Evolutionary conservation across 2,888 invertebrate species (phyloP), one percentile per base, ranked within the genome.

Genomic region (Lithodes maja): DNA sequence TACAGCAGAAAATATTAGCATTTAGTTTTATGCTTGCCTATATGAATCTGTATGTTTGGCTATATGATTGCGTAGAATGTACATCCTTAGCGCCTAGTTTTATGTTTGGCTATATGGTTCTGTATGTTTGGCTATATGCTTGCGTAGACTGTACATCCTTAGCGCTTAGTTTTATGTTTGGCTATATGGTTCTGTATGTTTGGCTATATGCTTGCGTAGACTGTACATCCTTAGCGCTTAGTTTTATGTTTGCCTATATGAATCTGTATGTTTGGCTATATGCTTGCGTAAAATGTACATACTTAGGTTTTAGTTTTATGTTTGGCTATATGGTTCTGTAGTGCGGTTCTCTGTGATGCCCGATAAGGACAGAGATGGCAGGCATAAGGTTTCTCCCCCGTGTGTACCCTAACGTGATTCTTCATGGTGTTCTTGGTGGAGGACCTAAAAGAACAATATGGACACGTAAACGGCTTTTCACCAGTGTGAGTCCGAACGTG

Each of bases 341-440:
- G 52, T 3, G 81, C 80, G 61, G 86, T 81, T 33, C 86, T 15
- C 50, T 86, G 82, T 3, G 82, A 80, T 15, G 86, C 86, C 3
- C 86, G 86, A 53, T 86, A 86, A 3, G 71, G 71, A 71, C 71
- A 71, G n/a, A 71, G 17, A n/a, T 12, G 15, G n/a, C 71, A 71
- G 71, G 71, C 12, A 17, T 71, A 71, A n/a, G 71, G 71, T 17
- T 71, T 71, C 17, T 71, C 71, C 12, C 71, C 71, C 3, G 71
- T 71, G 71, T 71, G 71, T 3, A 71, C 71, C 2, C 71, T 12
- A n/a, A 71, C 71, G n/a, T 71, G 71, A 17, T 71, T 71, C 17
- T 71, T 71, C 71, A 71, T 71, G 12, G 71, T 71, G 17, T 71
- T 71, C 71, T 71, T 71, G 5, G 71, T 71, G 71, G 71, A 71